These are phyloP conservation scores for Mus minutoides DNA, from an alignment of 2,797 vertebrate species.

Conservation along the genomic window DNA sequence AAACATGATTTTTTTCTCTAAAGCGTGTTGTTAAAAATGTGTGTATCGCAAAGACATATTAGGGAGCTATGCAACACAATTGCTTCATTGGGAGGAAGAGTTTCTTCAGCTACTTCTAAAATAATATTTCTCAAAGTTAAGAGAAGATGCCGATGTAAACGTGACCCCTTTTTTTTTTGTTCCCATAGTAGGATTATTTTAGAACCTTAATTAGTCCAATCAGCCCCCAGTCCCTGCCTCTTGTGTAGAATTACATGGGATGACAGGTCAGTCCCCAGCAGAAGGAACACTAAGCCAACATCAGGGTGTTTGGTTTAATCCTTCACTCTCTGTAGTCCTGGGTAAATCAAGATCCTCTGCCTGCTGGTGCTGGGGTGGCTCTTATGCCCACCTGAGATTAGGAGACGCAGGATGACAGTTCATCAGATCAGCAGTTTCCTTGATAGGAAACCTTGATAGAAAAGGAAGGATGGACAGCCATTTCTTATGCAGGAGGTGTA, in stretches of 20 bases:
- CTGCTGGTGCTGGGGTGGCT: neutral
- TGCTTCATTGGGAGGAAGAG: neutral
- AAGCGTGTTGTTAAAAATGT: fast-evolving
- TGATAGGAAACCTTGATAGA: neutral
- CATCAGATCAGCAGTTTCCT: neutral
- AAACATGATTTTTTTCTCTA: constrained; percentile 18
- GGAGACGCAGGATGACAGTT: neutral
- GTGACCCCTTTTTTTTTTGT: neutral
- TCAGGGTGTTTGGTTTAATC: neutral
- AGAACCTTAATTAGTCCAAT: neutral
- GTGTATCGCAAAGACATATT: constrained; percentile 26
- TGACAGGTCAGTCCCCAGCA: neutral
- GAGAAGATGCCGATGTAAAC: neutral
- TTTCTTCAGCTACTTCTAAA: neutral
- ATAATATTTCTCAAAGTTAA: neutral
- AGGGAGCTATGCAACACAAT: constrained; percentile 60
- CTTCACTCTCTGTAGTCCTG: neutral
- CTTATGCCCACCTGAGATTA: neutral
- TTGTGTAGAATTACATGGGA: neutral
- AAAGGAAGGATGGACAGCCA: neutral
- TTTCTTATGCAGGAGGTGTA: neutral
- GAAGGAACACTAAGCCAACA: neutral
- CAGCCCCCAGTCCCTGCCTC: too few species aligned
- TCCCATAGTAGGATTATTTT: constrained; percentile 8
- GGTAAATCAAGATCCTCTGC: neutral